phyloP scores from a whole-genome alignment of 2,888 invertebrate species.

The Leptarthrus brevirostris region DNA sequence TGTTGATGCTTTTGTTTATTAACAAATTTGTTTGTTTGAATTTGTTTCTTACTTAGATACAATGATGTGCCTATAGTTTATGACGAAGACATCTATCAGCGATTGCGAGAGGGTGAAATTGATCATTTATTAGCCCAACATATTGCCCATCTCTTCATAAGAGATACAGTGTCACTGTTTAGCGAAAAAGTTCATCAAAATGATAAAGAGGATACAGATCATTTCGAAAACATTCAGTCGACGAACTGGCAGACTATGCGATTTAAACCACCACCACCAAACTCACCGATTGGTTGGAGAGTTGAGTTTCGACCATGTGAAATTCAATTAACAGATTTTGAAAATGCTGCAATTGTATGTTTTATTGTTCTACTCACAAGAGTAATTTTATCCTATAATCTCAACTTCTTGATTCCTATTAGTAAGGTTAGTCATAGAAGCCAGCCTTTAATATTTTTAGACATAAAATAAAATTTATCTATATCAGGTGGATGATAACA shows the following conservation, averaged over 20 bases:
- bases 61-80: constrained; percentile 94
- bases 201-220: constrained; percentile 93
- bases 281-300: constrained; percentile 97
- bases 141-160: constrained; percentile 96
- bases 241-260: constrained; percentile 99
- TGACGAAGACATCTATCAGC: constrained; percentile 84
- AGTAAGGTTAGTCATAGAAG: constrained; percentile 81
- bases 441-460: too few relatives aligned
- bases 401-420: constrained; percentile 97
- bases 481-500: constrained; percentile 89
- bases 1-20: neutral
- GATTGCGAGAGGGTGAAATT: constrained; percentile 87
- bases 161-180: constrained; percentile 95
- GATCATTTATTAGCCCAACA: constrained; percentile 95
- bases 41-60: too few relatives aligned
- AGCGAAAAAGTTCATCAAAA: constrained; percentile 95
- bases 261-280: constrained; percentile 97
- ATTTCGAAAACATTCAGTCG: constrained; percentile 99
- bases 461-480: too few relatives aligned
- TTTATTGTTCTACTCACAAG: constrained; percentile 97
- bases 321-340: constrained; percentile 98
- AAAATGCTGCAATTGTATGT: constrained; percentile 98
- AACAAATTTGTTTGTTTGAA: too few relatives aligned
- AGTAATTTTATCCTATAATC: constrained; percentile 94
- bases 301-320: constrained; percentile 99